phyloP scores from a whole-genome alignment of 2,888 invertebrate genomes.

The Meteorus colon region DNA sequence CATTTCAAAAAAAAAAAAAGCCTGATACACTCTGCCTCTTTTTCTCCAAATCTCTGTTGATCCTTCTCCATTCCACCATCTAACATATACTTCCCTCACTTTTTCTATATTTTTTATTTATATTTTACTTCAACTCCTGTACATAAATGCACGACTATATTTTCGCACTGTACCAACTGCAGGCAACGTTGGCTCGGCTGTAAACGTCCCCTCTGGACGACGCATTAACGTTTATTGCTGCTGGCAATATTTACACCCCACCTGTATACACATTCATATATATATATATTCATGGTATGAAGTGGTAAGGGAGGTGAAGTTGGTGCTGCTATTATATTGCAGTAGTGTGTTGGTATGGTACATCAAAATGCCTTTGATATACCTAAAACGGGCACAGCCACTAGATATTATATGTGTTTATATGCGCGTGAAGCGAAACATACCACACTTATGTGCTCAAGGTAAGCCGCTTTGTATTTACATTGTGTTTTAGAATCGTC shows the following conservation, averaged over 20 bases:
- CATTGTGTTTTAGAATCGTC: constrained; percentile 58
- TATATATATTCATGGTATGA: background rate
- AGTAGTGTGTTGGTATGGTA: constrained; percentile 18
- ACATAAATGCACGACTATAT: constrained; percentile 17
- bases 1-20: constrained; percentile 32
- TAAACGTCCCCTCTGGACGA: constrained; percentile 50
- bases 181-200: constrained; percentile 50
- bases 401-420: background rate
- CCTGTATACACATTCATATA: constrained; percentile 18
- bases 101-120: background rate
- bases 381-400: constrained; percentile 37
- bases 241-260: constrained; percentile 51
- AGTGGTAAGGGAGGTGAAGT: background rate
- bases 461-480: constrained; percentile 60
- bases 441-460: constrained; percentile 50
- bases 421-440: background rate
- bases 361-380: constrained; percentile 40
- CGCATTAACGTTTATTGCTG: constrained; percentile 55
- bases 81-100: background rate
- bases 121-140: background rate
- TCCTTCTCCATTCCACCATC: constrained; percentile 7
- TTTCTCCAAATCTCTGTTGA: background rate
- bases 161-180: constrained; percentile 23
- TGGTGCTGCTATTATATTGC: constrained; percentile 29
- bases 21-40: constrained; percentile 4